Evolutionary conservation across 1,140 invertebrate genomes (phyloP).

Genomic region (Littorina saxatilis): DNA sequence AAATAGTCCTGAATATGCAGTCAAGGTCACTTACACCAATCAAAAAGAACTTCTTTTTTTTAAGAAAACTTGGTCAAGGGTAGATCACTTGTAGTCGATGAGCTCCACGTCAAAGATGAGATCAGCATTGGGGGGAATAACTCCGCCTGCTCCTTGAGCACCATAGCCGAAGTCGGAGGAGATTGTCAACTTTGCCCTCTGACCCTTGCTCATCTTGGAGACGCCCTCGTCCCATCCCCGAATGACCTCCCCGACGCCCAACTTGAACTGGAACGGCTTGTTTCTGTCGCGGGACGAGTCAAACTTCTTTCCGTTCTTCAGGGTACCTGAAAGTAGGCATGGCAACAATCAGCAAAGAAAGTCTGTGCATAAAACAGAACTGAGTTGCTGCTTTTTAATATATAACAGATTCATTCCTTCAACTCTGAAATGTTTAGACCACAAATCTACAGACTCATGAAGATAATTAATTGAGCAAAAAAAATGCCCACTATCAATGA

Average conservation of each 20-base stretch:
- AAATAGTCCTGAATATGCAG: no score
- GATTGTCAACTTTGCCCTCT: slow-evolving; percentile 88
- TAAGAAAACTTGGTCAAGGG: no score
- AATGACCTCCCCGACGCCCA: slow-evolving; percentile 70
- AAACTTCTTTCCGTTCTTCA: slow-evolving; percentile 69
- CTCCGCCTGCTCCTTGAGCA: slow-evolving; percentile 86
- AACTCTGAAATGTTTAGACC: no score
- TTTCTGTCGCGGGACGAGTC: slow-evolving; percentile 68
- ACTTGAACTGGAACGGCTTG: slow-evolving; percentile 66
- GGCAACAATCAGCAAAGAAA: no score
- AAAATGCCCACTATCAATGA: no score
- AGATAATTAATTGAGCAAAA: no score
- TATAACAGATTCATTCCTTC: no score
- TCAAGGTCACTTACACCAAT: no score
- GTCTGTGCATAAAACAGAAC: no score
- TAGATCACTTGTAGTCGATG: slow-evolving; percentile 42
- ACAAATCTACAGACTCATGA: no score
- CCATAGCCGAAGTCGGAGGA: slow-evolving; percentile 95
- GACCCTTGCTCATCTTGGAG: slow-evolving; percentile 92
- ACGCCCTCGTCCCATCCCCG: slow-evolving; percentile 54
- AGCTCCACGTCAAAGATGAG: slow-evolving; percentile 88
- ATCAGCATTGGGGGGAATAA: slow-evolving; percentile 91
- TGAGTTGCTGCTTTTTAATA: no score
- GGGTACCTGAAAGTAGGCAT: slow-evolving; percentile 57
- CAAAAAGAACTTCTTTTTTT: no score